Percentiles rank a stretch among this genome's conserved stretches.
phyloP scores from a whole-genome alignment of 2,888 invertebrate genomes.

The Nemotelus nigrinus region DNA sequence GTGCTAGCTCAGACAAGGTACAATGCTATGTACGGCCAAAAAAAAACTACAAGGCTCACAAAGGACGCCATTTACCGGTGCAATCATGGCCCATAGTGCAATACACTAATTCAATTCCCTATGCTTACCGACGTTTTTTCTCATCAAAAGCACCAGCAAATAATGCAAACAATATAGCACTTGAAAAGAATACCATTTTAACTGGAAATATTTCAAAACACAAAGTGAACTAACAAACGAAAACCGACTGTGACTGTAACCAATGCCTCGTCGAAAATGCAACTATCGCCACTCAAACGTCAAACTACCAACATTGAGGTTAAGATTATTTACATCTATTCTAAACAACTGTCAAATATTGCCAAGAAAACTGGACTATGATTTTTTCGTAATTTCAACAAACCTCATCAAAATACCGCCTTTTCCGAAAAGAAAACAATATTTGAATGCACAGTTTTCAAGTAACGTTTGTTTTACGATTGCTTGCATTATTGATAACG shows the following conservation, averaged over 20 bases:
- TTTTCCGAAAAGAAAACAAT: slow-evolving; percentile 25
- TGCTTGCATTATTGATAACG: not conserved
- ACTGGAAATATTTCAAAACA: not conserved
- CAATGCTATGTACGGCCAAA: no score
- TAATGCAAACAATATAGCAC: slow-evolving; percentile 11
- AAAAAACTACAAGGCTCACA: no score
- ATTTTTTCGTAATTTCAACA: not conserved
- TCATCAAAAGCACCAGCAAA: not conserved
- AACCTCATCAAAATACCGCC: slow-evolving; percentile 29
- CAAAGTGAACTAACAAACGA: not conserved
- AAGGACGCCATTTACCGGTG: no score
- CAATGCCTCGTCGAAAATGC: not conserved
- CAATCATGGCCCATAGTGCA: no score
- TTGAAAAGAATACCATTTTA: slow-evolving; percentile 29
- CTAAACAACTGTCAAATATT: no score
- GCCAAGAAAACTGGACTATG: no score
- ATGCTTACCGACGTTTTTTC: slow-evolving; percentile 16
- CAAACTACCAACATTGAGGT: slow-evolving; percentile 5
- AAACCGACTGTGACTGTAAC: not conserved
- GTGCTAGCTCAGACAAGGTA: no score
- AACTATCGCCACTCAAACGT: not conserved
- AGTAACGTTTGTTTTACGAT: not conserved
- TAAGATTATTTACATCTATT: not conserved
- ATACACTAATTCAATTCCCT: no score
- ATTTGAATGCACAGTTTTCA: slow-evolving; percentile 12